phyloP scores from a whole-genome alignment of 2,797 vertebrate species.

The Sarcoramphus papa region DNA sequence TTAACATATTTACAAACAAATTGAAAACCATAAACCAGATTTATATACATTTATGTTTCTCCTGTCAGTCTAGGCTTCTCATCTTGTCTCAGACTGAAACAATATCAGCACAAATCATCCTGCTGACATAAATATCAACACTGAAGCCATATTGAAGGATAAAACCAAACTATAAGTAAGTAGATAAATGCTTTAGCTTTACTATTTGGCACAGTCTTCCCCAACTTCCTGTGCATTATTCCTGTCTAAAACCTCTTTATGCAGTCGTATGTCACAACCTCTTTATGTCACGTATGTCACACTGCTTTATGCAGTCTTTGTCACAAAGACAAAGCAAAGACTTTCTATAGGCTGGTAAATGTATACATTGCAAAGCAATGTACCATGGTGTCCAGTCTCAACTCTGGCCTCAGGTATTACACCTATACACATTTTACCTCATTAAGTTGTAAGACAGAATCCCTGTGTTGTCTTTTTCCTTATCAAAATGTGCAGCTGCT shows the following conservation, averaged over 20 bases:
- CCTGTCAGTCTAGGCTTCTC: background rate
- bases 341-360: background rate
- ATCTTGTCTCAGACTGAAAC: background rate
- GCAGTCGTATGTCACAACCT: background rate
- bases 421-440: background rate
- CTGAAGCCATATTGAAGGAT: background rate
- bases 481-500: background rate
- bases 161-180: background rate
- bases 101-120: background rate
- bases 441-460: background rate
- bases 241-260: background rate
- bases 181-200: background rate
- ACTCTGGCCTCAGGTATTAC: background rate
- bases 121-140: background rate
- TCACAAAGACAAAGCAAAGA: background rate
- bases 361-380: background rate
- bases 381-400: background rate
- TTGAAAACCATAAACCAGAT: background rate
- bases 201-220: background rate
- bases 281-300: too few relatives aligned
- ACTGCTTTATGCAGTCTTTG: background rate
- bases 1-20: background rate
- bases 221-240: background rate
- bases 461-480: background rate
- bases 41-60: background rate